Conservation (phyloP, 2,113 vertebrate genomes). For the Haplotaxodon microlepis region DNA sequence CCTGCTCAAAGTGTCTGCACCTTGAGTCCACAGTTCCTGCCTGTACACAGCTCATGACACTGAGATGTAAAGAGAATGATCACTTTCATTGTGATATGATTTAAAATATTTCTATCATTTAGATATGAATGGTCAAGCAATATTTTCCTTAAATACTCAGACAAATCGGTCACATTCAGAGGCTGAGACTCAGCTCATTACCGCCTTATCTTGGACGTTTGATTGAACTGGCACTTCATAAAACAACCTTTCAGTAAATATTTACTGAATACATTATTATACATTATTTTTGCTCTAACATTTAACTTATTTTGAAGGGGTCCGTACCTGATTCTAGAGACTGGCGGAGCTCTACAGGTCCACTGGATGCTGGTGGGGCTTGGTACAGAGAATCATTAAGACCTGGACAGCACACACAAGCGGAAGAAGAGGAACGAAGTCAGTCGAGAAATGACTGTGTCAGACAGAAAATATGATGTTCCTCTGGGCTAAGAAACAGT, state of each 20-base stretch:
- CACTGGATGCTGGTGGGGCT: background rate
- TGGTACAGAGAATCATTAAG: constrained; percentile 13
- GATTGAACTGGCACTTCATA: background rate
- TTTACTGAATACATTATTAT: background rate
- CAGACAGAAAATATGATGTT: background rate
- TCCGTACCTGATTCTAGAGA: constrained; percentile 20
- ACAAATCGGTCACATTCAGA: background rate
- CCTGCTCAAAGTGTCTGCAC: background rate
- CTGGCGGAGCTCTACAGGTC: constrained; percentile 2
- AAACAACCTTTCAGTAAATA: background rate
- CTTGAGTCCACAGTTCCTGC: background rate
- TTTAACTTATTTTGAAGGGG: background rate
- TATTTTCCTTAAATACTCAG: background rate
- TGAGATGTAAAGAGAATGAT: background rate
- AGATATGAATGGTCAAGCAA: background rate
- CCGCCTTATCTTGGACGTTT: background rate
- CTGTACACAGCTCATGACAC: background rate
- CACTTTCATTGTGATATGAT: background rate
- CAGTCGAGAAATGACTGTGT: background rate
- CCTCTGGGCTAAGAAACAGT: background rate
- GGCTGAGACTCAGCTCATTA: background rate
- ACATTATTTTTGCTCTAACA: background rate
- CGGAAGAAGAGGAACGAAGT: background rate
- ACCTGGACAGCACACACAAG: background rate
- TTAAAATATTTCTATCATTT: background rate